Percentiles rank a stretch among this genome's conserved stretches.
These are phyloP conservation scores for Heteronetta atricapilla DNA, from an alignment of 2,113 vertebrate genomes.

Conservation along the genomic window DNA sequence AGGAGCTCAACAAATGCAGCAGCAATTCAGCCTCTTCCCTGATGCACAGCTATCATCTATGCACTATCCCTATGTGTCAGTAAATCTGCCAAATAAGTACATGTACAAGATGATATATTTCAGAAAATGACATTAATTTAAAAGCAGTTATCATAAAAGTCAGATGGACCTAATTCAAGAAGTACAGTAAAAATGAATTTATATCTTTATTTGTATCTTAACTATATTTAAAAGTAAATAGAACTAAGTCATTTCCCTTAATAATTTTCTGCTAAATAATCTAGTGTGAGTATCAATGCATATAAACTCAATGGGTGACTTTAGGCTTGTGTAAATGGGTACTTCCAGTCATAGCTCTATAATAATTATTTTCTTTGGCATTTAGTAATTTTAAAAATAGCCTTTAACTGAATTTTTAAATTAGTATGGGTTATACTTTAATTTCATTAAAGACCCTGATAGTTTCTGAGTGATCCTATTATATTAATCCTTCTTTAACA, in stretches of 20 bases:
- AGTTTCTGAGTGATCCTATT: slow-evolving; percentile 53
- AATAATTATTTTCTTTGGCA: slow-evolving; percentile 54
- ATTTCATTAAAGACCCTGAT: slow-evolving; percentile 54
- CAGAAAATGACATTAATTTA: not conserved
- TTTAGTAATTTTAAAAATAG: slow-evolving; percentile 46
- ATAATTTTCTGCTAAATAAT: not conserved
- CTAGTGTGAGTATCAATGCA: not conserved
- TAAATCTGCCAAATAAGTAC: not conserved
- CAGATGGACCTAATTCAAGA: not conserved
- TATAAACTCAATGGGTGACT: not conserved
- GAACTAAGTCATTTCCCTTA: not conserved
- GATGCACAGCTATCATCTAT: not conserved
- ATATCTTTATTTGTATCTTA: not conserved
- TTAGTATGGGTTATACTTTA: slow-evolving; percentile 47
- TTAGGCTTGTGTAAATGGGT: slow-evolving; percentile 8
- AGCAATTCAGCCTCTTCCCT: not conserved
- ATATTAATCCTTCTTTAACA: slow-evolving; percentile 56
- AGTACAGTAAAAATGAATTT: not conserved
- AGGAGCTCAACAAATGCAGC: not conserved
- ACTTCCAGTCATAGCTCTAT: not conserved
- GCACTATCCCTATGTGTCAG: not conserved
- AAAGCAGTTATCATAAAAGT: slow-evolving; percentile 7
- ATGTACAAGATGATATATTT: not conserved
- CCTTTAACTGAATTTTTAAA: slow-evolving; percentile 65
- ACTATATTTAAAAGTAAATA: not conserved